These are phyloP conservation scores for Cricetomys ansorgei DNA, from an alignment of 2,113 vertebrate genomes.

Conservation along the genomic window DNA sequence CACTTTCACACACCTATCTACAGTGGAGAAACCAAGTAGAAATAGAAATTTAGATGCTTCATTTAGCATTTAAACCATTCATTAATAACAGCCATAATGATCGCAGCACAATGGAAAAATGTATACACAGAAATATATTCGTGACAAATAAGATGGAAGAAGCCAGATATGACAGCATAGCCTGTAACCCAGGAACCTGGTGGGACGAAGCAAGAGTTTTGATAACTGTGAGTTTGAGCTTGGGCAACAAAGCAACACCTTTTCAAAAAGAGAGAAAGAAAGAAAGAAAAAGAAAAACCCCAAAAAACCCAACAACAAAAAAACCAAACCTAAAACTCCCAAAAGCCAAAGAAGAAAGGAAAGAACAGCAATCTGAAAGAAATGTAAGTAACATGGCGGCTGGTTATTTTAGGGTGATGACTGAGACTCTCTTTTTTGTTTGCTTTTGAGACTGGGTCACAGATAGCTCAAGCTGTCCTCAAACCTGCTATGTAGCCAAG, in stretches of 20 bases:
- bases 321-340: too few species aligned
- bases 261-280: too few species aligned
- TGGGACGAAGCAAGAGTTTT: not conserved
- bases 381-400: not conserved
- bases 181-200: not conserved
- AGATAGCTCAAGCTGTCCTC: not conserved
- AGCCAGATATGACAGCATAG: not conserved
- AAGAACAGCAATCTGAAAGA: constrained; percentile 23
- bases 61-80: not conserved
- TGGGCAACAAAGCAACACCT: too few species aligned
- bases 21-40: not conserved
- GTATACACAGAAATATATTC: not conserved
- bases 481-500: not conserved
- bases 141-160: not conserved
- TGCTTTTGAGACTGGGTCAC: not conserved
- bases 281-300: too few species aligned
- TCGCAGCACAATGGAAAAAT: not conserved
- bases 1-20: not conserved
- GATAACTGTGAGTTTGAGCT: not conserved
- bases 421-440: not conserved
- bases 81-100: not conserved
- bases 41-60: not conserved
- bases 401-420: not conserved
- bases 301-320: too few species aligned
- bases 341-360: not conserved